Percentiles rank a stretch among this genome's conserved stretches.
Conservation (phyloP, 2,113 vertebrate genomes). For the Callionymus lyra region DNA sequence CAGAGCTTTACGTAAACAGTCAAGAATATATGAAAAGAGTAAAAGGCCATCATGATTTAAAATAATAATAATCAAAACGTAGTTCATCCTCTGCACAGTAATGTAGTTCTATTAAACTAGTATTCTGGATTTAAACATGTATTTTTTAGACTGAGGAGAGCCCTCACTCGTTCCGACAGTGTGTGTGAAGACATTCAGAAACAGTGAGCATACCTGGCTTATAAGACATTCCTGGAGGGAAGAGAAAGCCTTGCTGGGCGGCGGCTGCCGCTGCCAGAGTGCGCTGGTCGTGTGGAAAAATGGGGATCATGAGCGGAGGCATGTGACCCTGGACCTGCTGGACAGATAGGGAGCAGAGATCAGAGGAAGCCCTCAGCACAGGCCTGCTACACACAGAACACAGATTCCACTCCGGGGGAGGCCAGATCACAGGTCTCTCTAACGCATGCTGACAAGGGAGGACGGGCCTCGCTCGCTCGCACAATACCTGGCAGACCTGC, state of each 20-base stretch:
- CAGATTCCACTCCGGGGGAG: slow-evolving; percentile 36
- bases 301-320: slow-evolving; percentile 99
- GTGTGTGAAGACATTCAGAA: neutral
- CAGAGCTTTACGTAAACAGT: no score
- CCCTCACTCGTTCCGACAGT: no score
- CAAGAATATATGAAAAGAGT: no score
- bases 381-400: slow-evolving; percentile 66
- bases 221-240: slow-evolving; percentile 98
- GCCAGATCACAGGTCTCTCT: slow-evolving; percentile 80
- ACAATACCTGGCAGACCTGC: slow-evolving; percentile 59
- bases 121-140: no score
- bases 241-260: slow-evolving; percentile 98
- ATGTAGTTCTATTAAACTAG: no score
- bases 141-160: no score
- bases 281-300: slow-evolving; percentile 99
- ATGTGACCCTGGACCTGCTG: slow-evolving; percentile 99
- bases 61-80: no score
- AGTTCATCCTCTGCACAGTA: no score
- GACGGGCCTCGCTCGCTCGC: slow-evolving; percentile 60
- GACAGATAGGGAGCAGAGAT: slow-evolving; percentile 79
- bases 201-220: slow-evolving; percentile 83
- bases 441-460: slow-evolving; percentile 75
- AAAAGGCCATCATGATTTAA: no score
- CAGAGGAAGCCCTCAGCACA: slow-evolving; percentile 79
- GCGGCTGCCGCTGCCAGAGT: slow-evolving; percentile 96